Base-by-base conservation (phyloP, 2,113 vertebrate species). In the Pterocles gutturalis region DNA sequence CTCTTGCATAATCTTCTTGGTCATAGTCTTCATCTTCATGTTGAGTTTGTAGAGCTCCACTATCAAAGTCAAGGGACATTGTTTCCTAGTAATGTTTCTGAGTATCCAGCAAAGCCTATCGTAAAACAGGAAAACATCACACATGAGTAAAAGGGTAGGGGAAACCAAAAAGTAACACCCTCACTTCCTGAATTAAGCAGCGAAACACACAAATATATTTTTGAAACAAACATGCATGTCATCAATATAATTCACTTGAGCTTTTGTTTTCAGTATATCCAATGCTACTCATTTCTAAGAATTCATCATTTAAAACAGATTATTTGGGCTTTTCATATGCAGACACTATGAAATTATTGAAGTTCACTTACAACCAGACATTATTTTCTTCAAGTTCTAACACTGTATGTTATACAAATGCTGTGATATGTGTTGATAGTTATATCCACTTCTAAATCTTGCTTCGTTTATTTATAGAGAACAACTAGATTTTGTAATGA, bases 11-110 rank as follows among this genome's bases (percentile, higher is more conserved):
- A 84, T 99, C 98, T 75, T 99, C 98, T 77, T 97, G 96, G 93
- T 98, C 98, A 79, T 98, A 98, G 12, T 98, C 98, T 62, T 97
- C 97, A 48, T 98, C 98, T 72, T 98, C 98, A 51, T 98, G 98
- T 24, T 98, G 98, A 53, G 97, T 98, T 73, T 97, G 98, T 11
- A 99, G 87, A 53, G 98, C 96, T 88, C 97, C 97, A 41, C 96
- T 98, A 76, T 98, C 98, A 81, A 99, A 99, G 89, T 99, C 98
- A 51, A 98, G 89, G 9, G 98, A 99, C 98, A 99, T 99, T 49
- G 93, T 96, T 83, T 45, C 55, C 92, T 96, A 91, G 24, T 15
- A n/a, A 25, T 17, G 38, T 57, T n/a, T 55, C 20, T 73, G 58
- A 0, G 19, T 45, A 75, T 69, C 45, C 82, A 87, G 76, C 16